Percentiles rank a stretch among this genome's conserved stretches.
Evolutionary conservation across 2,888 invertebrate genomes (phyloP).

Genomic region (Stictocephala bisonia): DNA sequence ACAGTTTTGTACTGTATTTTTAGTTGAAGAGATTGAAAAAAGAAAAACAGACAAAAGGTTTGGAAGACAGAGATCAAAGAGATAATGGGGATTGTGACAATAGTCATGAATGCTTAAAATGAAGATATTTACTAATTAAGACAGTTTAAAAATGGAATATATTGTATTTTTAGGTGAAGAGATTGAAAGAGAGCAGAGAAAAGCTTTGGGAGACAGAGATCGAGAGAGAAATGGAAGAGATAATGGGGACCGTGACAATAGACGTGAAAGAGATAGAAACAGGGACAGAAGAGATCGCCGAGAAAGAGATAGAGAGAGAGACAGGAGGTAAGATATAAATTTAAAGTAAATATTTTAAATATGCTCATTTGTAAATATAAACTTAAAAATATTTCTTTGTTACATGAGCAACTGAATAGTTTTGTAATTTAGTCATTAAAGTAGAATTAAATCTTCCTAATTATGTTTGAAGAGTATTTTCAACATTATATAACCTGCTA

Average conservation of each 20-base stretch:
- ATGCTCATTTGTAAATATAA: neutral
- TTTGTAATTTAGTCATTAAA: too few relatives aligned
- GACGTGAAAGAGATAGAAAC: slow-evolving; percentile 40
- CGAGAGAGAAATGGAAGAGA: slow-evolving; percentile 46
- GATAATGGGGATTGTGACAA: slow-evolving; percentile 43
- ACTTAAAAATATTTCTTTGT: too few relatives aligned
- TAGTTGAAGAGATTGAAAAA: slow-evolving; percentile 40
- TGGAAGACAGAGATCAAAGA: slow-evolving; percentile 43
- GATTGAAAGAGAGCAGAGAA: slow-evolving; percentile 42
- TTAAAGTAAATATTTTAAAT: neutral
- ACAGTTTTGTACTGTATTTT: neutral
- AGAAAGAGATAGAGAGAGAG: slow-evolving; percentile 47
- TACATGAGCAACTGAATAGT: too few relatives aligned
- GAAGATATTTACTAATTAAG: too few relatives aligned
- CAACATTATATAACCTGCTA: too few relatives aligned
- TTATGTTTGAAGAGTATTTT: too few relatives aligned
- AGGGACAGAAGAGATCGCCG: slow-evolving; percentile 43
- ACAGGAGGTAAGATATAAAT: slow-evolving; percentile 42
- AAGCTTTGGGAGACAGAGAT: slow-evolving; percentile 37
- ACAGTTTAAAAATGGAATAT: too few relatives aligned
- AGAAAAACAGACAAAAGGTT: slow-evolving; percentile 39
- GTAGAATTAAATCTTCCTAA: too few relatives aligned
- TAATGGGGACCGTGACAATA: slow-evolving; percentile 39
- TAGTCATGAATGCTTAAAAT: too few relatives aligned
- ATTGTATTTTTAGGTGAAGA: slow-evolving; percentile 32